phyloP scores from a whole-genome alignment of 2,888 invertebrate species.

The Tupiocoris notatus region DNA sequence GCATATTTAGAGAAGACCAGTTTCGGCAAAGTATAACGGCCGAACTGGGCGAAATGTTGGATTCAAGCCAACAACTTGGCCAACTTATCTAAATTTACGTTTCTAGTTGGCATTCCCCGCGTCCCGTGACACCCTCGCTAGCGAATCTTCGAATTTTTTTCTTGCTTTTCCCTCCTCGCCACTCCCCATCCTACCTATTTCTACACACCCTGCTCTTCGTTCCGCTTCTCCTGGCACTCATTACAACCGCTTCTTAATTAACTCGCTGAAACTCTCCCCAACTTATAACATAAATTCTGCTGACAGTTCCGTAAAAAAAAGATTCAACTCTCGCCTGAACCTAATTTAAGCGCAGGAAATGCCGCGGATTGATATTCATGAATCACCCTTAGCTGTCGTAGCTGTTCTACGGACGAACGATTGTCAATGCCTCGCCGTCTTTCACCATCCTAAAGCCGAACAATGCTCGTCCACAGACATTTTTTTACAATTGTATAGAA shows the following conservation, averaged over 20 bases:
- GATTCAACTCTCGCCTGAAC: not conserved
- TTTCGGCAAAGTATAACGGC: not conserved
- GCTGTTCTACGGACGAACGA: not conserved
- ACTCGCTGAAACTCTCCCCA: not conserved
- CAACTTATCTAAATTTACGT: conserved; percentile 19
- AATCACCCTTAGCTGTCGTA: not conserved
- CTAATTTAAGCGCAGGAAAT: not conserved
- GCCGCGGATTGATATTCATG: not conserved
- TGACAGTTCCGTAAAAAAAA: not conserved
- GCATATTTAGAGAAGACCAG: not conserved
- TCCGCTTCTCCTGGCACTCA: not conserved
- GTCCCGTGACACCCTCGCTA: not conserved
- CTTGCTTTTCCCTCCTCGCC: not conserved
- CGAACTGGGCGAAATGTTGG: not conserved
- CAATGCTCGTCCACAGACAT: too few species aligned
- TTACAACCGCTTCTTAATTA: not conserved
- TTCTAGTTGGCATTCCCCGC: conserved; percentile 15
- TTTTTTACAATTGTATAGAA: too few species aligned
- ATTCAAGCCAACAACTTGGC: conserved; percentile 6
- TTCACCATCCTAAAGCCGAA: too few species aligned
- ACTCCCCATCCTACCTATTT: too few species aligned
- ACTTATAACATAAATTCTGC: not conserved
- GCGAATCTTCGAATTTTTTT: not conserved
- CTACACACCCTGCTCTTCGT: too few species aligned
- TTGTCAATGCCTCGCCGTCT: too few species aligned